phyloP scores from a whole-genome alignment of 2,888 invertebrate species.

The Meteorus cinctellus region DNA sequence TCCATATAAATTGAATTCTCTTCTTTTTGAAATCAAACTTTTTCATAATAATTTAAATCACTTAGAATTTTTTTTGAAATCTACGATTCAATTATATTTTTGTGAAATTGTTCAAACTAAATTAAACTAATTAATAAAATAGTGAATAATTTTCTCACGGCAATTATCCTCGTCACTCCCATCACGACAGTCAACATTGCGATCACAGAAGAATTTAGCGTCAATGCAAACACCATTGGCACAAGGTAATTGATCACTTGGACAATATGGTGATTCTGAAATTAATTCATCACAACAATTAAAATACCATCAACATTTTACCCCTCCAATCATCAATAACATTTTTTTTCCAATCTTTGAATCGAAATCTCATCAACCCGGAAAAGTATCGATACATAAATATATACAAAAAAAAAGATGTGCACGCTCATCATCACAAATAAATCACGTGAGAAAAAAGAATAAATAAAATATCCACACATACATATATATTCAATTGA shows the following conservation, averaged over 20 bases:
- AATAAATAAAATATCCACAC: background rate
- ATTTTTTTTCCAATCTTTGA: slow-evolving; percentile 7
- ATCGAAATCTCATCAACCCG: slow-evolving; percentile 14
- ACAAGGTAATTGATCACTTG: slow-evolving; percentile 75
- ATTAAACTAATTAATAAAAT: background rate
- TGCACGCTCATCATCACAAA: slow-evolving; percentile 45
- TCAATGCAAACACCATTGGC: slow-evolving; percentile 77
- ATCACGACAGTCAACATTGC: slow-evolving; percentile 76
- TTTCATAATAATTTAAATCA: too few species aligned
- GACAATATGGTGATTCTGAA: slow-evolving; percentile 60
- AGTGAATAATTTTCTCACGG: slow-evolving; percentile 69
- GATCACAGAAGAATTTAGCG: slow-evolving; percentile 77
- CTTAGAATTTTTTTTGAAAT: too few species aligned
- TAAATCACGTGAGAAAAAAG: slow-evolving; percentile 1
- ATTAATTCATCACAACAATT: slow-evolving; percentile 17
- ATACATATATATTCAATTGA: slow-evolving; percentile 27
- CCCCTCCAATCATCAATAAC: background rate
- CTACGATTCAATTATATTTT: background rate
- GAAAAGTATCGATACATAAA: slow-evolving; percentile 20
- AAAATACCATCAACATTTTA: background rate
- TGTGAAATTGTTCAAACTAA: background rate
- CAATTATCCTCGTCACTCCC: slow-evolving; percentile 80
- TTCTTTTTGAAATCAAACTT: too few species aligned
- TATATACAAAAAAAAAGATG: slow-evolving; percentile 46
- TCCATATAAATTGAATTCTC: background rate